Base-by-base conservation (phyloP, 2,888 invertebrate species). In the Oscheius sp. region DNA sequence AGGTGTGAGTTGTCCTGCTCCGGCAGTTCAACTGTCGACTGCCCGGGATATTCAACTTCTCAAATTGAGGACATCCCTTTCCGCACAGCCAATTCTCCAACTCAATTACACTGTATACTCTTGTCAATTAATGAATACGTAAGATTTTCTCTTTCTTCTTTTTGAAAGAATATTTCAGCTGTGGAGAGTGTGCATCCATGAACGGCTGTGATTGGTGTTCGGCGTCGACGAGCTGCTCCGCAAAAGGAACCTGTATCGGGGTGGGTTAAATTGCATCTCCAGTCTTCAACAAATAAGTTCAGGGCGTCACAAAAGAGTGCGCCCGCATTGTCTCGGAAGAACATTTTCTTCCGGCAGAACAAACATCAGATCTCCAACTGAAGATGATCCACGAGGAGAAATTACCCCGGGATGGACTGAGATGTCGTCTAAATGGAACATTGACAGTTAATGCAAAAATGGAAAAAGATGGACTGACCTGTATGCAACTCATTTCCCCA, bases 81-180 rank as follows among this genome's bases (percentile, higher is more conserved):
- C 78, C n/a, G 55, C 53, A 5, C 76, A 76, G 2, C 76, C 79
- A 3, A 84, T 85, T 41, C 73, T 80, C 45, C 69, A 73, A 9
- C 80, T 81, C 25, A 85, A 86, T 64, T 89, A 90, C 72, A 82
- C 80, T 7, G 81, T 88, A 69, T 88, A 77, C 76, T 84, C 87
- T 56, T 88, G 88, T 72, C 75, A 73, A 1, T 66, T 68, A 7
- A 81, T 81, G 61, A 80, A 81, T 35, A 89, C 89, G 89, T 90
- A 84, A 84, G 86, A 9, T 2, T 16, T 46, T 41, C 43, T 41
- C 12, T 18, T 9, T 6, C 5, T 25, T 13, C n/a, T 13, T 16
- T 18, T 25, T 16, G 9, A 45, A 41, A 6, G 5, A 16, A 5
- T 41, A 3, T 61, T 18, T 21, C 69, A 69, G 55, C 1, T 69